These are phyloP conservation scores for Heterodera schachtii DNA, from an alignment of 1,140 invertebrate species.

Conservation along the genomic window DNA sequence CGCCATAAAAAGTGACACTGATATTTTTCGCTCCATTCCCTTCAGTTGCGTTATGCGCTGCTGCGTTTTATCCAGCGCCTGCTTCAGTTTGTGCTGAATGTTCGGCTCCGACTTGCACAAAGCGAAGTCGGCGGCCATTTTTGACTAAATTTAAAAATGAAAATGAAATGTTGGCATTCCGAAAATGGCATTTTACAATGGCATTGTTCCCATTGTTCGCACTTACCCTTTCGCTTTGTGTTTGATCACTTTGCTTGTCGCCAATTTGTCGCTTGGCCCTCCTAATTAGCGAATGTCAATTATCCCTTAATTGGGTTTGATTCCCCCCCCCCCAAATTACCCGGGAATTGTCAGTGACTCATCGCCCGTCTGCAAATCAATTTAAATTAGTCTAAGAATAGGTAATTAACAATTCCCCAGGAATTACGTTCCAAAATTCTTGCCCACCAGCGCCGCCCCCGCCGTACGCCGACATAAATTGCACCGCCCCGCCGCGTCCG, in stretches of 20 bases:
- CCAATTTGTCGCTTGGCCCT: too few relatives aligned
- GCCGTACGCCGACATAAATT: background rate
- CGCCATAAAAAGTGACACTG: slow-evolving; percentile 21
- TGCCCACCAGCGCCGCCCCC: slow-evolving; percentile 3
- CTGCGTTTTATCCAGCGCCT: background rate
- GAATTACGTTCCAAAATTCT: slow-evolving; percentile 8
- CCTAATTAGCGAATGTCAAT: too few relatives aligned
- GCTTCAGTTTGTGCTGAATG: slow-evolving; percentile 1
- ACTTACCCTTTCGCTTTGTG: too few relatives aligned
- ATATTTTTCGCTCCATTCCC: slow-evolving; percentile 27
- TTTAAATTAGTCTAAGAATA: background rate
- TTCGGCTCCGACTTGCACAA: slow-evolving; percentile 8
- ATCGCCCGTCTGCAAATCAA: background rate
- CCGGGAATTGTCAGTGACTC: background rate
- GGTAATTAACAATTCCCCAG: background rate
- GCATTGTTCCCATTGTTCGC: too few relatives aligned
- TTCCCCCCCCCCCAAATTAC: background rate
- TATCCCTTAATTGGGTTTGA: background rate
- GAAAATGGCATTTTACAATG: background rate
- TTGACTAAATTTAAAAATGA: background rate
- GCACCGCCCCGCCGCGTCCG: background rate
- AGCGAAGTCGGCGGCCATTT: background rate
- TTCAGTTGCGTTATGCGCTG: slow-evolving; percentile 18
- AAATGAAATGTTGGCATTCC: background rate
- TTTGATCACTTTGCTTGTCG: too few relatives aligned